phyloP scores from a whole-genome alignment of 2,797 vertebrate genomes.

The Perodicticus potto region DNA sequence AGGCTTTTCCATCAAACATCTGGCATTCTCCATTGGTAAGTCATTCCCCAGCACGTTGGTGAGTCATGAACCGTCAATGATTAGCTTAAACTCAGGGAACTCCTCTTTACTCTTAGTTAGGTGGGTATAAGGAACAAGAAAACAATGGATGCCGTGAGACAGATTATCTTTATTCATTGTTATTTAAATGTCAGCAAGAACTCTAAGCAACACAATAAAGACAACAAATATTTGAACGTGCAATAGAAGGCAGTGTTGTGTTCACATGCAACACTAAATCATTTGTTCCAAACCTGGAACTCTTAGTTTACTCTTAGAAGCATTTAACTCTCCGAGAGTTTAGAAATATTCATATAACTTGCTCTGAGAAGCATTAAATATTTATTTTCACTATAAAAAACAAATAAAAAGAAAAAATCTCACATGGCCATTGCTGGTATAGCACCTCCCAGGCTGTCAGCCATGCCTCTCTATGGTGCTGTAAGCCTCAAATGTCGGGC shows the following conservation, averaged over 20 bases:
- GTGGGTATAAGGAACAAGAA: background rate
- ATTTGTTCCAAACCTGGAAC: background rate
- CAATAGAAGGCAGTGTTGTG: background rate
- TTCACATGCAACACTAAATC: background rate
- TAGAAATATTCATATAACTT: background rate
- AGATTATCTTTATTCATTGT: background rate
- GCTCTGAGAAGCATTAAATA: background rate
- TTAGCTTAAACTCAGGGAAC: background rate
- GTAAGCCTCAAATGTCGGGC: background rate
- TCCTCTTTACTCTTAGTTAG: background rate
- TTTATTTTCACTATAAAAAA: background rate
- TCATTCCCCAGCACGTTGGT: background rate
- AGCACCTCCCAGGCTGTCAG: background rate
- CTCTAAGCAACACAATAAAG: background rate
- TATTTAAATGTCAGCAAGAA: conserved; percentile 53
- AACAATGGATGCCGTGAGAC: background rate
- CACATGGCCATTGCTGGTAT: background rate
- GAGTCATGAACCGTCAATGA: background rate
- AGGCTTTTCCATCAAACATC: conserved; percentile 13
- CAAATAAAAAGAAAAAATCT: background rate
- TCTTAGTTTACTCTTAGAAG: conserved; percentile 23
- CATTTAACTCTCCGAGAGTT: background rate
- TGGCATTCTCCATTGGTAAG: conserved; percentile 3
- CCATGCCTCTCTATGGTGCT: background rate
- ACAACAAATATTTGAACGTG: conserved; percentile 29